Evolutionary conservation across 2,113 vertebrate genomes (phyloP), one percentile per base, ranked within the genome.

Genomic region (Cygnus atratus): DNA sequence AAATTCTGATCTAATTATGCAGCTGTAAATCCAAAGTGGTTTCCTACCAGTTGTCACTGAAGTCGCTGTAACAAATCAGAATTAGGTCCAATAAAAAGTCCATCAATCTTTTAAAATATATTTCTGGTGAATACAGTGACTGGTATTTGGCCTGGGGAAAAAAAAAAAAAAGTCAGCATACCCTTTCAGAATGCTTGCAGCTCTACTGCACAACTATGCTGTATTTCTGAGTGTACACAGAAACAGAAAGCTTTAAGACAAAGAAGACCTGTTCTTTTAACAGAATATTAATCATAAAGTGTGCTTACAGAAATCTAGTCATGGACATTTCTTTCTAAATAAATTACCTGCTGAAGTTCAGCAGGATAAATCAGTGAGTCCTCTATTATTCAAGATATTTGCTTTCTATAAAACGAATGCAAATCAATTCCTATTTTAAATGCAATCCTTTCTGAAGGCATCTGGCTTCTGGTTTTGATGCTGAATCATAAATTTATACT

Each of bases 111-210:
- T 62, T 63, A 33, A 84, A 80, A 41, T 50, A 70, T 9, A 0
- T 46, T 62, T 48, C 39, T 62, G 5, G 3, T 89, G 11, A 59
- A 50, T 55, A 55, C 75, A 87, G 10, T 29, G 59, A 26, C 19
- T 46, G 14, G 2, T 61, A 61, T 83, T 76, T 79, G n/a, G 28
- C 6, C 5, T 18, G 21, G 15, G 1, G 11, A 31, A 21, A 26
- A 31, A 16, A 13, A 1, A 12, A 24, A 31, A 16, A 13, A 1
- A 50, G 5, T 9, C 29, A 21, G 3, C 2, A 6, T 57, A 24
- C 28, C 4, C 44, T 91, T 81, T 7, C 28, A 67, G 10, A 78
- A 67, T 55, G 3, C 20, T 70, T 77, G 24, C 4, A 20, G 17
- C 63, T 86, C 33, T 84, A 44, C 54, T 57, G 3, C 12, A 7